These are phyloP conservation scores for Morpho helenor DNA, from an alignment of 2,888 invertebrate species.

Conservation along the genomic window DNA sequence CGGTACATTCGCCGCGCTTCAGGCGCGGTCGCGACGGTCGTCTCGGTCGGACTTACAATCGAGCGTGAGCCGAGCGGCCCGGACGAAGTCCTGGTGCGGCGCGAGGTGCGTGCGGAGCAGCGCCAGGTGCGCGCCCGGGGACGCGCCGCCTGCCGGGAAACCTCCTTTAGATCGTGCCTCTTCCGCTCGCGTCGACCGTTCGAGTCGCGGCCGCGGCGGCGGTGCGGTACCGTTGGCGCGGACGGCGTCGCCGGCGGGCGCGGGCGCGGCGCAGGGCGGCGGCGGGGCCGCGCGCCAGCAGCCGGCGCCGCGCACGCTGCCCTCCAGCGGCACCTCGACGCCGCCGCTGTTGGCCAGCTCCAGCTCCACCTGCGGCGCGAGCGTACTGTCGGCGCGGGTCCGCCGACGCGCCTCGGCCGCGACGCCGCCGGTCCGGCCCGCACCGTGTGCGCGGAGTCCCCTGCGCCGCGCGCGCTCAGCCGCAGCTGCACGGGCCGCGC, in stretches of 20 bases:
- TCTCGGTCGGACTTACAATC: slow-evolving; percentile 30
- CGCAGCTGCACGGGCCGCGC: slow-evolving; percentile 55
- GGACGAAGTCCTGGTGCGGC: slow-evolving; percentile 41
- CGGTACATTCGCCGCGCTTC: neutral
- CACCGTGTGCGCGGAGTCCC: slow-evolving; percentile 50
- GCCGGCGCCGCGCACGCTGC: slow-evolving; percentile 34
- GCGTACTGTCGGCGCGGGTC: slow-evolving; percentile 50
- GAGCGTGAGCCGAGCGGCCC: slow-evolving; percentile 36
- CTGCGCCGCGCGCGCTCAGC: slow-evolving; percentile 49
- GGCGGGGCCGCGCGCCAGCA: slow-evolving; percentile 30
- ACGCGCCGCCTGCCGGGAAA: slow-evolving; percentile 29
- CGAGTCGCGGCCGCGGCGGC: neutral
- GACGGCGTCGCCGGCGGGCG: slow-evolving; percentile 3
- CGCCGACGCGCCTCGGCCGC: slow-evolving; percentile 51
- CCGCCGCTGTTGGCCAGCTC: slow-evolving; percentile 52
- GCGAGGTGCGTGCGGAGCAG: slow-evolving; percentile 41
- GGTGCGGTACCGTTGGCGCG: slow-evolving; percentile 27
- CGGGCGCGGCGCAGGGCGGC: slow-evolving; percentile 30
- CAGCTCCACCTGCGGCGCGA: slow-evolving; percentile 45
- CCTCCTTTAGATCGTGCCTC: no score
- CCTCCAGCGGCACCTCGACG: slow-evolving; percentile 34
- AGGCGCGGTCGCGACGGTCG: neutral
- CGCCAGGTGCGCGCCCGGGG: slow-evolving; percentile 40
- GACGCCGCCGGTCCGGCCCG: slow-evolving; percentile 2
- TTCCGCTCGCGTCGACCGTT: no score